Evolutionary conservation across 2,888 invertebrate genomes (phyloP), one percentile per base, ranked within the genome.

Genomic region (Oscheius sp.): DNA sequence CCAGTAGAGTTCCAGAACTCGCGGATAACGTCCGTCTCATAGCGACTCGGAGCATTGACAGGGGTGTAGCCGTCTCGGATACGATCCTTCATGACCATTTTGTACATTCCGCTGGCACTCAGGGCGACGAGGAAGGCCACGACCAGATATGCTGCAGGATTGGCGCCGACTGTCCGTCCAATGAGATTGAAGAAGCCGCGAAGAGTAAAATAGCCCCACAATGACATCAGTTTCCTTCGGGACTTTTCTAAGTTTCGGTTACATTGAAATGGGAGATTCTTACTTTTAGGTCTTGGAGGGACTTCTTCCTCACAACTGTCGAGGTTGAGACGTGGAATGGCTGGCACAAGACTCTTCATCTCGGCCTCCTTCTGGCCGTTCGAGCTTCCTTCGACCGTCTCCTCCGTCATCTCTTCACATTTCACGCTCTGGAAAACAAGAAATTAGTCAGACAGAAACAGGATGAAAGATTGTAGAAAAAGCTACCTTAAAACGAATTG

Each of bases 41-140:
- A 81, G 70, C 87, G 79, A n/a, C 85, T 85, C 35, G 87, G 87
- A 21, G 88, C 87, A 74, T 88, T 87, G 48, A 83, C 81, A 9
- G 88, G 88, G 13, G 88, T 88, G 79, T 88, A 88, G 48, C 88
- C 88, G 73, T 88, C 88, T 9, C 87, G 85, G 50, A 88, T 87
- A 53, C 84, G 77, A 75, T 88, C 88, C 79, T 84, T 84, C 62
- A 84, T 75, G 37, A 79, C 77, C 76, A 84, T 83, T 42, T 71
- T 74, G 65, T 78, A 79, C 82, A 82, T 83, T 71, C 81, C 83
- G 55, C 74, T 50, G 42, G 74, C 53, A 29, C 35, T 74, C 3
- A 55, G n/a, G 50, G 58, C 58, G 11, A 74, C 42, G 11, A 74
- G 60, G 11, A 77, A 77, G 55, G 80, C 80, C 33, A 81, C 80